Evolutionary conservation across 2,888 invertebrate species (phyloP), one percentile per base, ranked within the genome.

Genomic region (Listrodromus nycthemerus): DNA sequence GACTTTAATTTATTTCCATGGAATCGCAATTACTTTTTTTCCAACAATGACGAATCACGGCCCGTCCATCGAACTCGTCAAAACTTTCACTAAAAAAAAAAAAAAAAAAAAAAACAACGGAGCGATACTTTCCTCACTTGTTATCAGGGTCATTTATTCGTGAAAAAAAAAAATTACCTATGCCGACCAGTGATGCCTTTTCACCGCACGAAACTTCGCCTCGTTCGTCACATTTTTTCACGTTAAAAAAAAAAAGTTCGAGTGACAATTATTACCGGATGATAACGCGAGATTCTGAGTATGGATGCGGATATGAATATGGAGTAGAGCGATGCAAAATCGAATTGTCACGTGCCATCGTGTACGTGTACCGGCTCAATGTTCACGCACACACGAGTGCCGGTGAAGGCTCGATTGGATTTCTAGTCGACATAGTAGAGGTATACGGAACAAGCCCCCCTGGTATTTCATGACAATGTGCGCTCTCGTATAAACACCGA

Each of bases 271-370:
- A 52, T 52, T 19, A 19, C 50, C 19, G 24, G 48, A 50, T 48
- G 48, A 67, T 45, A 67, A 48, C 6, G 13, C 41, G 41, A 45
- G 41, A 45, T 16, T 3, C 41, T 45, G 16, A 16, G 13, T 45
- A 45, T 16, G 41, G 41, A 4, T 65, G 19, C 33, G 55, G 61
- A 24, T 65, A 78, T 78, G 73, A 82, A 82, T 82, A 82, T 78
- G 52, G 82, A 82, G 63, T 52, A 55, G 66, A 8, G 70, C 30
- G 61, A 78, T 78, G 82, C 78, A 78, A 78, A 78, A 69, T 74
- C 19, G 45, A n/a, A n/a, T 69, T 52, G 10, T 61, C 69, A 63
- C 21, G 61, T 78, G 24, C 52, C 45, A 45, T 55, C 52, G n/a
- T 7, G 55, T 24, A 37, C 45, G 24, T 3, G 7, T 30, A 27